Base-by-base conservation (phyloP, 2,797 vertebrate species). In the Lateolabrax maculatus region DNA sequence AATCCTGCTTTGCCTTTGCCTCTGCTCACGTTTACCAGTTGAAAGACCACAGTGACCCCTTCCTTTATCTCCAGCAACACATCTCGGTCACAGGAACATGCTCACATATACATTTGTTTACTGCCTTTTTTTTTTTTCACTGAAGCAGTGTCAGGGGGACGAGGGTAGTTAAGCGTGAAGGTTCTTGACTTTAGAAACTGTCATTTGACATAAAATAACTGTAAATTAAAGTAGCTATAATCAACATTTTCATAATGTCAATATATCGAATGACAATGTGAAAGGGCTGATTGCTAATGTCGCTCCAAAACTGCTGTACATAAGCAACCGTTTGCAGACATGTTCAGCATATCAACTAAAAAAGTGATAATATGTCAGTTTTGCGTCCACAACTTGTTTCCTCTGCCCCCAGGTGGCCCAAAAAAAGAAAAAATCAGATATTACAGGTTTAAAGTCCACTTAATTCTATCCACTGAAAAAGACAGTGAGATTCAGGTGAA, bases 1-100 rank as follows among this genome's bases (percentile, higher is more conserved):
- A 87, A 88, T 77, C 88, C 81, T 86, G 78, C 80, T 89, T 84
- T 86, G 87, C 84, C 63, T 83, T 75, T n/a, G 66, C 81, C 71
- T 77, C 51, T 29, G 73, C 81, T 84, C 87, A 84, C 23, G 52
- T 88, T 90, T 88, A 74, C 78, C 87, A 85, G 87, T 87, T 91
- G 79, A 92, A 81, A 86, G 71, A 86, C 62, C 81, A 79, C 76
- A 53, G 27, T 67, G 48, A 80, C 85, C 81, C 46, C 75, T 44
- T 55, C 60, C 78, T 81, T 83, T 61, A 75, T 81, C 75, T 75
- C 83, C 77, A 74, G 76, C 81, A 76, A 79, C 79, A 79, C 67
- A 60, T 87, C 76, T 76, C 60, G 66, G 79, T 75, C 78, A 67
- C 71, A 79, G 56, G 77, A 62, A 74, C 73, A 71, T 75, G 53